phyloP scores from a whole-genome alignment of 2,797 vertebrate species.

The Lycodopsis pacificus region DNA sequence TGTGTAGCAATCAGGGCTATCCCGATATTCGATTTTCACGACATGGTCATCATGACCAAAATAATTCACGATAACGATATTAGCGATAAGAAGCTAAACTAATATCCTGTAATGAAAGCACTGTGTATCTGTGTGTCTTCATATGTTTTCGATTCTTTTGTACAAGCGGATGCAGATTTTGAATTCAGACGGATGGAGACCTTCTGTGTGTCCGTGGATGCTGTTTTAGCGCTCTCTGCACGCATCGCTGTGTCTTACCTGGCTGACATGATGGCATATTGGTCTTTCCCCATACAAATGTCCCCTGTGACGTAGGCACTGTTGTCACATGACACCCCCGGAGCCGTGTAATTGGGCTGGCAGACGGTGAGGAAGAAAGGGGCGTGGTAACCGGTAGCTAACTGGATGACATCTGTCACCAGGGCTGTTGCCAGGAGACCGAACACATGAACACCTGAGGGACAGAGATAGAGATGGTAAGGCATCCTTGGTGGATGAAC shows the following conservation, averaged over 20 bases:
- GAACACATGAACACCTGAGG: conserved; percentile 95
- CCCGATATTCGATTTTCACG: neutral
- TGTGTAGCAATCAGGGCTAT: neutral
- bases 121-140: neutral
- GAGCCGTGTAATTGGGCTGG: conserved; percentile 95
- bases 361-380: conserved; percentile 98
- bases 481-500: conserved; percentile 36
- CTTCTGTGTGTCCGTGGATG: neutral
- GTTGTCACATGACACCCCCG: conserved; percentile 92
- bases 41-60: neutral
- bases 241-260: conserved; percentile 79
- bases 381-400: conserved; percentile 95
- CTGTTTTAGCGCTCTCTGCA: neutral
- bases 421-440: conserved; percentile 95
- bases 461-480: conserved; percentile 24
- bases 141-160: neutral
- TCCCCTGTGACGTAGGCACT: conserved; percentile 95
- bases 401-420: conserved; percentile 95
- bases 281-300: conserved; percentile 93
- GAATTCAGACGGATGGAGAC: neutral
- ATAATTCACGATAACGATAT: neutral
- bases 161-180: neutral
- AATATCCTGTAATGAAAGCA: neutral
- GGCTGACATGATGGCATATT: conserved; percentile 93
- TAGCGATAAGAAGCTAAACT: neutral